Evolutionary conservation across 2,888 invertebrate genomes (phyloP), one percentile per base, ranked within the genome.

Genomic region (Megastigmus dorsalis): DNA sequence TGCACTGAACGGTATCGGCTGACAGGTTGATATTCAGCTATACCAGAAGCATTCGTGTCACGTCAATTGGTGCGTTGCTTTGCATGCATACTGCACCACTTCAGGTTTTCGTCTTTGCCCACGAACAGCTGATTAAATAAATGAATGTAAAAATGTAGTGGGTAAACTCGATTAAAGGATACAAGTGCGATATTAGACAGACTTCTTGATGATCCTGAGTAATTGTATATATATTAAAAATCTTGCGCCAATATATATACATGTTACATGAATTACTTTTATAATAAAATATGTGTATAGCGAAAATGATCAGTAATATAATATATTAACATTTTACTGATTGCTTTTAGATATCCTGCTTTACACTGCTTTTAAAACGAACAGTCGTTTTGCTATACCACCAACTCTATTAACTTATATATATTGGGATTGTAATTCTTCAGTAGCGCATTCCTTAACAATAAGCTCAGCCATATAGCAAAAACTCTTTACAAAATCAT

Each of bases 21-120:
- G 54, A 66, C 54, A 66, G 66, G 54, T 66, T 66, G 54, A 54
- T 66, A 66, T 54, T 54, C 50, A 43, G 10, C 50, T 23, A 26
- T 26, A 20, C 41, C 26, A 28, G 26, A 4, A 26, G 6, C 4
- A 33, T 33, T 1, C 0, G n/a, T n/a, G n/a, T n/a, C n/a, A n/a
- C n/a, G n/a, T n/a, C n/a, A n/a, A n/a, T n/a, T n/a, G n/a, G n/a
- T n/a, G n/a, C n/a, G n/a, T n/a, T n/a, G n/a, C 45, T 4, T 20
- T 7, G 13, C 6, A n/a, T n/a, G n/a, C 10, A 10, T 20, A 9
- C 38, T 26, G n/a, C 30, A 30, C 18, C 43, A 18, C 6, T 45
- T 45, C 30, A 1, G 13, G 9, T 59, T 60, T 45, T n/a, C 26
- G n/a, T 10, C 33, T 55, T 10, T 28, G 13, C 10, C 18, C 15